phyloP scores from a whole-genome alignment of 2,888 invertebrate species.

The Drosophila basisetae region DNA sequence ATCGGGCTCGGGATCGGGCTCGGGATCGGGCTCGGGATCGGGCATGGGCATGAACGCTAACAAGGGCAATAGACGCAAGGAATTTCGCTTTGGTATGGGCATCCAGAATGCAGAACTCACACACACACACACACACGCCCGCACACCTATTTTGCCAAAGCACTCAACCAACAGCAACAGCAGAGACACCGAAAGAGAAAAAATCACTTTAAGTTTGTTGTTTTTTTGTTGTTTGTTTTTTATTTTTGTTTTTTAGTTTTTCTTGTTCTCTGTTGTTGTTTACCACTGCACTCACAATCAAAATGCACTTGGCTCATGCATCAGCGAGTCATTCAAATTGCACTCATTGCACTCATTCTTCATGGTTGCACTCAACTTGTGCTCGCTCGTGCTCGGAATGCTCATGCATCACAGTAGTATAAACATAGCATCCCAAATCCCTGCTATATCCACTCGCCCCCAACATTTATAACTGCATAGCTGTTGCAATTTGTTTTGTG shows the following conservation, averaged over 20 bases:
- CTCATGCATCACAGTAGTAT: slow-evolving; percentile 13
- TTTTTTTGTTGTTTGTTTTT: background rate
- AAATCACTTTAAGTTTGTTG: background rate
- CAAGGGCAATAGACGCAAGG: slow-evolving; percentile 81
- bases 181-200: background rate
- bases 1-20: slow-evolving; percentile 82
- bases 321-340: slow-evolving; percentile 41
- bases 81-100: slow-evolving; percentile 88
- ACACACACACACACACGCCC: background rate
- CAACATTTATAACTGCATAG: slow-evolving; percentile 15
- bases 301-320: slow-evolving; percentile 38
- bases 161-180: background rate
- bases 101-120: slow-evolving; percentile 44
- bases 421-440: background rate
- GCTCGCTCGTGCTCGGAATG: slow-evolving; percentile 1
- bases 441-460: background rate
- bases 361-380: slow-evolving; percentile 15
- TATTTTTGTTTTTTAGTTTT: background rate
- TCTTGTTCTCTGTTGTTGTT: background rate
- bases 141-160: background rate
- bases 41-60: slow-evolving; percentile 86
- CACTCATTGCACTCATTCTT: slow-evolving; percentile 41
- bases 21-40: slow-evolving; percentile 81
- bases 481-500: slow-evolving; percentile 39
- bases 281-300: slow-evolving; percentile 30